Percentiles rank a stretch among this genome's conserved stretches.
These are phyloP conservation scores for Drosophila bipectinata DNA, from an alignment of 1,140 invertebrate species.

Conservation along the genomic window DNA sequence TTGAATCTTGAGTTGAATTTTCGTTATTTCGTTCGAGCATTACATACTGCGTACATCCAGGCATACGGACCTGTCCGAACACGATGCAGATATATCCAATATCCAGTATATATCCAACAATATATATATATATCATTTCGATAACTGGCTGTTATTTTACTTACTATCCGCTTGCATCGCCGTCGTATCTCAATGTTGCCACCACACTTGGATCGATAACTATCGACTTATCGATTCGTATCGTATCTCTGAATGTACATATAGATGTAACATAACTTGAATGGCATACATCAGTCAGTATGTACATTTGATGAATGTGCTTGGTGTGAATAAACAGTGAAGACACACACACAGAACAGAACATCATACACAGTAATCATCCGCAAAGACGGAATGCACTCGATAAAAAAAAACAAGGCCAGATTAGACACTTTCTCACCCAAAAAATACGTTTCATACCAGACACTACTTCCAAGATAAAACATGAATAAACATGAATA, in stretches of 20 bases:
- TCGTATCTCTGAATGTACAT: constrained; percentile 30
- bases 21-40: background rate
- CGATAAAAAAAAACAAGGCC: background rate
- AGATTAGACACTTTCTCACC: background rate
- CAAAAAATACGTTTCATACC: background rate
- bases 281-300: constrained; percentile 21
- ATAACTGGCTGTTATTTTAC: constrained; percentile 34
- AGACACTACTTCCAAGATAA: background rate
- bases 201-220: constrained; percentile 21
- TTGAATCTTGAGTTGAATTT: constrained; percentile 14
- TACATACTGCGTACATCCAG: constrained; percentile 8
- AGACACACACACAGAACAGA: background rate
- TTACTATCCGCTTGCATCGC: constrained; percentile 30
- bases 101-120: background rate
- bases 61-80: constrained; percentile 1
- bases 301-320: constrained; percentile 26
- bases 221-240: background rate
- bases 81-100: background rate
- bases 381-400: constrained; percentile 12
- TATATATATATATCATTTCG: constrained; percentile 10
- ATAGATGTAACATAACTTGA: constrained; percentile 23
- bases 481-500: background rate
- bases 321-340: constrained; percentile 27
- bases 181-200: constrained; percentile 43
- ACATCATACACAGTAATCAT: constrained; percentile 3